phyloP scores from a whole-genome alignment of 2,113 vertebrate species.

The Malurus elegans region DNA sequence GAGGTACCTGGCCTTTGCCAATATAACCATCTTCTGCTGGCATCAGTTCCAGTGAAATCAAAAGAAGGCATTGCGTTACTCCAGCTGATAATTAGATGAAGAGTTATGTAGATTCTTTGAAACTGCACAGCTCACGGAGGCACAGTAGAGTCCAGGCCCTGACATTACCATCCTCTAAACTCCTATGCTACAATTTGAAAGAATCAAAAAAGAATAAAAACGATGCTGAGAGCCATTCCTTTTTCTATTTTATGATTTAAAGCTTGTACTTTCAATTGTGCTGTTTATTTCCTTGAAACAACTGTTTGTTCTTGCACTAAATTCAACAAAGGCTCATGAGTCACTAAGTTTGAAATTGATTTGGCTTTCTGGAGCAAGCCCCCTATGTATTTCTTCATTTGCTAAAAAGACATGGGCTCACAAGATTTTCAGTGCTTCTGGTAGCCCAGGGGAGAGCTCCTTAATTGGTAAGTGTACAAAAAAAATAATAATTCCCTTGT shows the following conservation, averaged over 20 bases:
- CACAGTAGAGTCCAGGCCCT: not conserved
- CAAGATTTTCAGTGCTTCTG: not conserved
- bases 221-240: accelerated
- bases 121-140: not conserved
- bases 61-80: not conserved
- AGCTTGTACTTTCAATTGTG: not conserved
- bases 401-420: not conserved
- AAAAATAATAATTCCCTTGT: not conserved
- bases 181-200: not conserved
- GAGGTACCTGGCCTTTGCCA: not conserved
- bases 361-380: not conserved
- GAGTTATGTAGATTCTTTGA: not conserved
- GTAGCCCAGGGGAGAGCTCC: not conserved
- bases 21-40: not conserved
- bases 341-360: not conserved
- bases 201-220: not conserved
- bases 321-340: constrained; percentile 4
- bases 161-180: not conserved
- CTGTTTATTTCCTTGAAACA: not conserved
- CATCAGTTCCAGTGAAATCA: not conserved
- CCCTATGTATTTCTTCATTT: not conserved
- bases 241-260: not conserved
- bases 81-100: not conserved
- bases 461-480: not conserved
- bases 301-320: constrained; percentile 14